Base-by-base conservation (phyloP, 2,797 vertebrate species). In the Xiphorhynchus erythropygius region DNA sequence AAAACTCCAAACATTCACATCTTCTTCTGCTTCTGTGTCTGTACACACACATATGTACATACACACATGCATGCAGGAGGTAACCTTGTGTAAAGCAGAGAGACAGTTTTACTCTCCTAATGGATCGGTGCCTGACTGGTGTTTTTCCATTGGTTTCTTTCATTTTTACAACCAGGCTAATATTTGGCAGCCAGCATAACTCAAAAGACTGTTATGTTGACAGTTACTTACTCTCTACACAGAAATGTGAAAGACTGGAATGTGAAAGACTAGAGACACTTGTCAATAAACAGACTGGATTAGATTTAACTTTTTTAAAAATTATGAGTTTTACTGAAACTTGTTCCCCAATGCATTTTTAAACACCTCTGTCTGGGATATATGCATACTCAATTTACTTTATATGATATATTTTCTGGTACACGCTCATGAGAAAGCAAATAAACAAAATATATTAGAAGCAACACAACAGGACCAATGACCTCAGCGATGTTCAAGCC, bases 91-190 rank as follows among this genome's bases (percentile, higher is more conserved):
- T 82, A 67, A 89, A 73, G 33, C 44, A 87, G 84, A 37, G 79
- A 89, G 67, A 74, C 27, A 63, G 49, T 24, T 93, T 83, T 68
- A 77, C 25, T 6, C 10, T 52, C 32, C 21, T 49, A 56, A 74
- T 83, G 37, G 56, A 84, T 77, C 68, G 57, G 15, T 53, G 56
- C 18, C 56, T 80, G 60, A 32, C 30, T 89, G 75, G 21, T 55
- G 41, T 4, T 64, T 76, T 68, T 84, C 33, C 39, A 17, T 37
- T 37, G 39, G 15, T 44, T 94, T 71, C 53, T 55, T 77, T 93
- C 49, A 70, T 74, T 95, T 96, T 76, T 87, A 85, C 75, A 62
- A 33, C 17, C 21, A 18, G n/a, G 50, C 63, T 46, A 56, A 49
- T 83, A 77, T 84, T 71, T 87, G 60, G 63, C 55, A 84, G 79